A percentile compares a stretch with the other conserved stretches of the same genome.
Conservation (phyloP, 1,140 invertebrate genomes). For the Dolichoris vasculosae region DNA sequence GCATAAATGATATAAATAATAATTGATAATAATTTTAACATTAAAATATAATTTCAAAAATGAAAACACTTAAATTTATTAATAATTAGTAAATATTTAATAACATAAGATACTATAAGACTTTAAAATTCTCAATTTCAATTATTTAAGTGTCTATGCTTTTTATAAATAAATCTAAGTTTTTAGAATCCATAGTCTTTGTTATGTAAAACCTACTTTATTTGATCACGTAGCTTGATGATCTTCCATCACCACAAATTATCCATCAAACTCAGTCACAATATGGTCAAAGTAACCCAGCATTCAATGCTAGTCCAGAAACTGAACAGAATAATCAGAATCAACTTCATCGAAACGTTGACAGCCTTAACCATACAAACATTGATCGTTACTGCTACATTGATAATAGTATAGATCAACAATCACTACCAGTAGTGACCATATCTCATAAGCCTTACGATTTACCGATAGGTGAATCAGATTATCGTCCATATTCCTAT, state of each 20-base stretch:
- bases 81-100: too few species aligned
- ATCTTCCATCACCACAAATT: conserved; percentile 56
- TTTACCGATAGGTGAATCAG: conserved; percentile 60
- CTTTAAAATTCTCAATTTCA: too few species aligned
- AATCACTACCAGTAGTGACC: not conserved
- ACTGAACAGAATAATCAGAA: conserved; percentile 35
- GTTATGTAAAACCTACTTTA: not conserved
- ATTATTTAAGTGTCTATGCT: too few species aligned
- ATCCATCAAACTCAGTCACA: conserved; percentile 54
- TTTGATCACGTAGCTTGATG: conserved; percentile 58
- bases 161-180: too few species aligned
- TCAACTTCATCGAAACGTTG: conserved; percentile 6
- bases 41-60: too few species aligned
- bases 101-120: too few species aligned
- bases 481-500: conserved; percentile 54
- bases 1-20: too few species aligned
- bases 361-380: conserved; percentile 17
- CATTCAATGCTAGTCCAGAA: conserved; percentile 61
- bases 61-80: too few species aligned
- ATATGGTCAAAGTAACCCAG: conserved; percentile 68
- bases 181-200: too few species aligned
- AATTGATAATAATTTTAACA: too few species aligned
- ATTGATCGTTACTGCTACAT: conserved; percentile 67
- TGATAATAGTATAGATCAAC: conserved; percentile 49
- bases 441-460: conserved; percentile 54